phyloP scores from a whole-genome alignment of 2,113 vertebrate genomes.

The Choloepus hoffmanni region DNA sequence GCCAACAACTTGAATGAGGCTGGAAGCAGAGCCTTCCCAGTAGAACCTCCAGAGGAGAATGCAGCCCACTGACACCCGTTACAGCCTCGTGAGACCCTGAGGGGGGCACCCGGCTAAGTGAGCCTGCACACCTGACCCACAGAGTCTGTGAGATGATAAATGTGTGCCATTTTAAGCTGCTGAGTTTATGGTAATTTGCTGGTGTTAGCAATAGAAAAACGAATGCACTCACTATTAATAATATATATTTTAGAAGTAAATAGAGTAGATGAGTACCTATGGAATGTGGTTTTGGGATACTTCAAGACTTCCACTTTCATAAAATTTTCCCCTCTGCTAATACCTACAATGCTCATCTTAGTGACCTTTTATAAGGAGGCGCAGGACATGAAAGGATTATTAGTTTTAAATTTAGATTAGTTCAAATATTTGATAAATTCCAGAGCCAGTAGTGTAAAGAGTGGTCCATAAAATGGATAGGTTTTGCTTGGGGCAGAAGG shows the following conservation, averaged over 20 bases:
- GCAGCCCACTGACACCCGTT: rapidly evolving
- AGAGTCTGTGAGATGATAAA: neutral
- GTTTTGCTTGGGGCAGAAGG: neutral
- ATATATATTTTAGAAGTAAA: neutral
- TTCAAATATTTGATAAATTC: neutral
- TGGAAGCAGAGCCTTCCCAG: neutral
- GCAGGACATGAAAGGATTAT: neutral
- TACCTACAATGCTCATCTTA: neutral
- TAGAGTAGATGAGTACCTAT: neutral
- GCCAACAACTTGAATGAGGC: neutral
- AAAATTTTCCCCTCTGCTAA: neutral
- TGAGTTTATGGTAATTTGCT: neutral
- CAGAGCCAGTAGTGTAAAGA: neutral
- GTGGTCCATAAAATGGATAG: neutral
- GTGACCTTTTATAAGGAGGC: neutral
- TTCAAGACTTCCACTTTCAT: neutral
- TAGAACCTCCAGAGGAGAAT: neutral
- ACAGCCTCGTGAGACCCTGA: neutral
- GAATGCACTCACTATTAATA: neutral
- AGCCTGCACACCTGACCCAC: neutral
- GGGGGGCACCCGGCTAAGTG: neutral
- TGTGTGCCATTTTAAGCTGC: neutral
- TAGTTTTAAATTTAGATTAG: neutral
- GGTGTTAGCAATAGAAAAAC: neutral
- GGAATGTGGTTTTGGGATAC: neutral